Evolutionary conservation across 2,888 invertebrate species (phyloP), one percentile per base, ranked within the genome.

Genomic region (Heliconius charithonia): DNA sequence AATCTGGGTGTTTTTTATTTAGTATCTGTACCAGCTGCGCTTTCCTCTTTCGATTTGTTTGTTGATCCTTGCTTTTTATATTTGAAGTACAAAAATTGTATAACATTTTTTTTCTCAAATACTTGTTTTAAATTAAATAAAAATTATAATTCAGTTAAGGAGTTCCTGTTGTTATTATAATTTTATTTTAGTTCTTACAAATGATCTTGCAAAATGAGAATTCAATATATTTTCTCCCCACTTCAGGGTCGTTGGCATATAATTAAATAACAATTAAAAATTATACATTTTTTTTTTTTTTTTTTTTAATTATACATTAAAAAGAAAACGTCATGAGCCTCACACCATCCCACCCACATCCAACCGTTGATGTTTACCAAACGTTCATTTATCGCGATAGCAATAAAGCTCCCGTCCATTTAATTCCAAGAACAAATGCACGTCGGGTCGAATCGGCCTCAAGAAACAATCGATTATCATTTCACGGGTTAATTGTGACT

Each of bases 401-500:
- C 79, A 77, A 81, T 80, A 79, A 81, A 80, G 77, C 79, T 81
- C 79, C 81, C 74, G 77, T 79, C 78, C 69, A 59, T 82, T 83
- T 80, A 85, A 82, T 82, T 81, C 81, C 66, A 72, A 79, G 82
- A 86, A 86, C 83, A 80, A 84, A 85, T 83, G 83, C 83, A 83
- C 81, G 85, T 85, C 85, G 84, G 83, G 80, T 79, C 83, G 83
- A 87, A 86, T 85, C 85, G 88, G 89, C 86, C 88, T 86, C 87
- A 90, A 90, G 90, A 87, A 86, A 85, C 86, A 84, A 91, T 90
- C 93, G 92, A 93, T 93, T 93, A 93, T 91, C 91, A 87, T 88
- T 91, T 90, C 92, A 89, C 89, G 88, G 87, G 88, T 91, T 93
- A 93, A 93, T 93, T 93, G 91, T 87, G 87, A 89, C 87, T 89